A percentile compares a stretch with the other conserved stretches of the same genome.
These are phyloP conservation scores for Eucera pruinosa DNA, from an alignment of 2,888 invertebrate genomes.

Conservation along the genomic window DNA sequence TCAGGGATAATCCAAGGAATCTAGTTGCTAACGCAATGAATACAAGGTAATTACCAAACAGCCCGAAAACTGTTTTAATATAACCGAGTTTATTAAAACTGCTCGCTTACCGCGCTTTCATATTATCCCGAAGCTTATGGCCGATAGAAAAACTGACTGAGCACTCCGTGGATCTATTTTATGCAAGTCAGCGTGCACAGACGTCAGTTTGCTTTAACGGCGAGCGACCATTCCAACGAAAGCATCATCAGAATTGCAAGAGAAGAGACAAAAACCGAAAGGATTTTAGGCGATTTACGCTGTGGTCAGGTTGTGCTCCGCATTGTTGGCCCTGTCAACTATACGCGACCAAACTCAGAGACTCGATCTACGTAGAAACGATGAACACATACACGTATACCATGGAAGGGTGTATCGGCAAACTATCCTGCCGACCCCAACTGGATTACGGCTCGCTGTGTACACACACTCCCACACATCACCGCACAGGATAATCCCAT, in stretches of 20 bases:
- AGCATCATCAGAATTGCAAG: constrained; percentile 29
- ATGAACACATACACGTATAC: constrained; percentile 19
- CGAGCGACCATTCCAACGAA: constrained; percentile 28
- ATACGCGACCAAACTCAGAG: constrained; percentile 60
- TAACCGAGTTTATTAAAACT: no score
- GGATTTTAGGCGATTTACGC: constrained; percentile 76
- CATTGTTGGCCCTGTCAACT: constrained; percentile 78
- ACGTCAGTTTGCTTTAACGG: not conserved
- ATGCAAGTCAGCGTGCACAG: not conserved
- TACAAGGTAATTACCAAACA: not conserved
- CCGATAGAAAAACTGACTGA: no score
- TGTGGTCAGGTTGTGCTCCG: constrained; percentile 73
- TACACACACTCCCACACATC: constrained; percentile 63
- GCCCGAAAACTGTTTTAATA: not conserved
- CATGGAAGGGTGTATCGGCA: constrained; percentile 57
- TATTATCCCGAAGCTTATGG: not conserved
- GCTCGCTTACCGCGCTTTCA: not conserved
- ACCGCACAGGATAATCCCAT: constrained; percentile 71
- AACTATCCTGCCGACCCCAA: constrained; percentile 74
- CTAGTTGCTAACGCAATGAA: not conserved
- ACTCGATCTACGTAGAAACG: constrained; percentile 51
- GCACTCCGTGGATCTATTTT: no score
- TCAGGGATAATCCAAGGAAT: constrained; percentile 16
- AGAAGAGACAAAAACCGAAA: constrained; percentile 46
- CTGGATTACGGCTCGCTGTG: constrained; percentile 75